These are phyloP conservation scores for Forficula auricularia DNA, from an alignment of 1,140 invertebrate species.

Conservation along the genomic window DNA sequence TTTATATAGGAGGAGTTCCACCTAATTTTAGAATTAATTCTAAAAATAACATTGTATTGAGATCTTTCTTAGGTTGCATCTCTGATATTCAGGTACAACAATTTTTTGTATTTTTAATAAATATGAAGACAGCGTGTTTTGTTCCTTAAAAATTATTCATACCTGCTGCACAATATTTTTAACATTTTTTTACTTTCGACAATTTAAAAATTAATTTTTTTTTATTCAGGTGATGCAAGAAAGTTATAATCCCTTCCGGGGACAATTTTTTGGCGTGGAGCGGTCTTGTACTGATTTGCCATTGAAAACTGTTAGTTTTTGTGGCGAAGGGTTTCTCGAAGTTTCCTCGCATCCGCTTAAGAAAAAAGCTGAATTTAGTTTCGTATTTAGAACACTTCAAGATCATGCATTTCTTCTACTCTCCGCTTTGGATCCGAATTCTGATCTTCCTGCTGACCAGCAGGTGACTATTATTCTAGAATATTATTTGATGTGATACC, in stretches of 20 bases:
- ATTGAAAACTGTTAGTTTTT: constrained; percentile 47
- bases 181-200: too few relatives aligned
- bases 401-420: constrained; percentile 51
- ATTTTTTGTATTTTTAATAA: too few relatives aligned
- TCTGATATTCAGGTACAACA: constrained; percentile 55
- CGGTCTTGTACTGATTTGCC: constrained; percentile 47
- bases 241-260: constrained; percentile 39
- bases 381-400: constrained; percentile 60
- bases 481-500: too few relatives aligned
- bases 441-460: constrained; percentile 15
- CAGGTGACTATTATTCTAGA: too few relatives aligned
- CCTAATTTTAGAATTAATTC: constrained; percentile 36
- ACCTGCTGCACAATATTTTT: too few relatives aligned
- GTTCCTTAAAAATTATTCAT: too few relatives aligned
- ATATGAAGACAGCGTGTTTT: too few relatives aligned
- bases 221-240: constrained; percentile 20
- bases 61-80: constrained; percentile 65
- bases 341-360: constrained; percentile 43
- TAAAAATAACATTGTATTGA: constrained; percentile 14
- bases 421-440: constrained; percentile 43
- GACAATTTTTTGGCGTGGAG: constrained; percentile 57
- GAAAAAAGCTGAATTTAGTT: constrained; percentile 45
- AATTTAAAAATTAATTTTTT: too few relatives aligned
- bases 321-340: constrained; percentile 63
- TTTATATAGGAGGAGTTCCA: constrained; percentile 65